phyloP scores from a whole-genome alignment of 2,888 invertebrate species.

The Ornithoptera alexandrae region DNA sequence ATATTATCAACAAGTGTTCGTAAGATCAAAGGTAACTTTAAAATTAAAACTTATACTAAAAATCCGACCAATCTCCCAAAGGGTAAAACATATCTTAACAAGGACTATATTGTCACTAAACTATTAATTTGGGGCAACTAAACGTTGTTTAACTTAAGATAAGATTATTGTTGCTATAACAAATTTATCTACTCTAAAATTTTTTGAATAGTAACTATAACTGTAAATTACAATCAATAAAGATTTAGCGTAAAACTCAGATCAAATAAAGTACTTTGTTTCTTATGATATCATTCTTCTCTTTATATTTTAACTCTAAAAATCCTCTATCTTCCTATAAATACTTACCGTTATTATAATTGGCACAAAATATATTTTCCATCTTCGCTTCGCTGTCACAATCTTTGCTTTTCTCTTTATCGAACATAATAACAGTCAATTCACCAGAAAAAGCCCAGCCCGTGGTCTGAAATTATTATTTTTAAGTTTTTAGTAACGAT shows the following conservation, averaged over 20 bases:
- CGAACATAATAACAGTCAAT: slow-evolving; percentile 52
- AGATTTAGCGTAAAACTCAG: too few species aligned
- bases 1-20: slow-evolving; percentile 16
- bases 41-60: not conserved
- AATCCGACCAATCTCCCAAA: not conserved
- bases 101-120: too few species aligned
- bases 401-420: slow-evolving; percentile 34
- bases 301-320: too few species aligned
- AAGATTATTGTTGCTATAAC: too few species aligned
- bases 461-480: slow-evolving; percentile 54
- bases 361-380: slow-evolving; percentile 53
- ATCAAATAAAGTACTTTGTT: too few species aligned
- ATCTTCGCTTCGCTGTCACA: slow-evolving; percentile 39
- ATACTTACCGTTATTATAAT: slow-evolving; percentile 54
- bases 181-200: too few species aligned
- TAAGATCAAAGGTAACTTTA: not conserved
- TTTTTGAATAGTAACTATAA: too few species aligned
- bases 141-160: too few species aligned
- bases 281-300: too few species aligned
- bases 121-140: too few species aligned
- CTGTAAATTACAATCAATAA: too few species aligned
- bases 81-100: not conserved
- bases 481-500: too few species aligned
- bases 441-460: slow-evolving; percentile 58
- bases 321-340: not conserved